Percentiles rank a stretch among this genome's conserved stretches.
Conservation (phyloP, 2,888 invertebrate genomes). For the Perithous albicinctus region DNA sequence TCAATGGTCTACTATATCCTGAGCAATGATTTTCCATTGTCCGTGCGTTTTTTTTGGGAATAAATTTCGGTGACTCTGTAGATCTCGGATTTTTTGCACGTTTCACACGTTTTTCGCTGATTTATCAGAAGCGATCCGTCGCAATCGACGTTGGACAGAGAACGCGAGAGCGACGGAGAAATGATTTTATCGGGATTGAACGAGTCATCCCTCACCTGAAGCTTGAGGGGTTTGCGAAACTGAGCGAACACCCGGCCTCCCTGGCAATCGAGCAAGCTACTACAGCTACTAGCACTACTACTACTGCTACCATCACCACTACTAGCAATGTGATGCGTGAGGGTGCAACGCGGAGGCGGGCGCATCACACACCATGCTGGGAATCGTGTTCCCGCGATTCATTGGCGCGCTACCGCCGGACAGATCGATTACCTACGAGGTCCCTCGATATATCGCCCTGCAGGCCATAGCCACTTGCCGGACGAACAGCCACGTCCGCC, state of each 20-base stretch:
- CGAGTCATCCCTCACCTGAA: conserved; percentile 75
- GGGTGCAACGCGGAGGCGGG: conserved; percentile 25
- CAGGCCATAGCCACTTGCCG: conserved; percentile 62
- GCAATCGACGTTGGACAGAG: conserved; percentile 53
- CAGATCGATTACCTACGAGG: conserved; percentile 79
- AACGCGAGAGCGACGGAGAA: conserved; percentile 62
- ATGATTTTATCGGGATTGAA: conserved; percentile 79
- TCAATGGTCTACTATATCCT: no score
- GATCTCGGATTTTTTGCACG: conserved; percentile 26
- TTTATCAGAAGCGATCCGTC: conserved; percentile 65
- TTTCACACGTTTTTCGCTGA: conserved; percentile 56
- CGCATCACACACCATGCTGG: conserved; percentile 45
- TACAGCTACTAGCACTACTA: conserved; percentile 40
- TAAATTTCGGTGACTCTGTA: conserved; percentile 7
- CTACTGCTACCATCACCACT: no score
- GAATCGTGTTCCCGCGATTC: conserved; percentile 77
- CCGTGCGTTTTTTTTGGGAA: conserved; percentile 5
- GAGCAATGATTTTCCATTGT: conserved; percentile 2
- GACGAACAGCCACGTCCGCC: conserved; percentile 55
- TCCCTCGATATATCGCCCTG: conserved; percentile 69
- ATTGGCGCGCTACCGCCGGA: conserved; percentile 77
- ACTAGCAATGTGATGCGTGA: conserved; percentile 32
- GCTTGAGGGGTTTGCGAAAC: conserved; percentile 60
- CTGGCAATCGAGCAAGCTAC: conserved; percentile 20
- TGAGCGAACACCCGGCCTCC: conserved; percentile 38